These are phyloP conservation scores for Harpegnathos saltator DNA, from an alignment of 1,140 invertebrate species.

Conservation along the genomic window DNA sequence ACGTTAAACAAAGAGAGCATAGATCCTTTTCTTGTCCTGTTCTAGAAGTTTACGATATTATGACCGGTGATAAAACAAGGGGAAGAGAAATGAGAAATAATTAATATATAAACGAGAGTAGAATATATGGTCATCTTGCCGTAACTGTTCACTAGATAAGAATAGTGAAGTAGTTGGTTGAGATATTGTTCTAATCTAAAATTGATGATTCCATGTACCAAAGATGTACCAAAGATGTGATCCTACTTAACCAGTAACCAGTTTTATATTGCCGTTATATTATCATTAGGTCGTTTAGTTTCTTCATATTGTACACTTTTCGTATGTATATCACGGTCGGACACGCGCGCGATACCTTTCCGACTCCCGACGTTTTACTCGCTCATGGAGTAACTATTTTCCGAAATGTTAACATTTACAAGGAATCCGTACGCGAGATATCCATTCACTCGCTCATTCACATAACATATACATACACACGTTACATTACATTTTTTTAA, in stretches of 20 bases:
- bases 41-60: constrained; percentile 60
- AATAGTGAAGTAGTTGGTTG: constrained; percentile 38
- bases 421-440: constrained; percentile 4
- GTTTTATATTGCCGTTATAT: constrained; percentile 62
- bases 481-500: constrained; percentile 31
- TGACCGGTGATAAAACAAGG: constrained; percentile 35
- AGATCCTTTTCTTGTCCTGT: constrained; percentile 61
- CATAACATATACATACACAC: no score
- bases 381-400: constrained; percentile 27
- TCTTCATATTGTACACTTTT: constrained; percentile 55
- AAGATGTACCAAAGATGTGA: constrained; percentile 80
- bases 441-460: neutral
- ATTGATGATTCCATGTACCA: constrained; percentile 74
- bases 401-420: neutral
- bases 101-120: constrained; percentile 39
- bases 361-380: constrained; percentile 36
- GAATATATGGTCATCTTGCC: constrained; percentile 65
- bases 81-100: neutral
- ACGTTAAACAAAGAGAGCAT: constrained; percentile 47
- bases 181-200: constrained; percentile 57
- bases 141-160: constrained; percentile 42
- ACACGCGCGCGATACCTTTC: constrained; percentile 10
- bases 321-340: constrained; percentile 28
- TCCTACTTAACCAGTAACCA: constrained; percentile 68
- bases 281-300: constrained; percentile 69